Evolutionary conservation across 2,113 vertebrate genomes (phyloP).

Genomic region (Malurus elegans): DNA sequence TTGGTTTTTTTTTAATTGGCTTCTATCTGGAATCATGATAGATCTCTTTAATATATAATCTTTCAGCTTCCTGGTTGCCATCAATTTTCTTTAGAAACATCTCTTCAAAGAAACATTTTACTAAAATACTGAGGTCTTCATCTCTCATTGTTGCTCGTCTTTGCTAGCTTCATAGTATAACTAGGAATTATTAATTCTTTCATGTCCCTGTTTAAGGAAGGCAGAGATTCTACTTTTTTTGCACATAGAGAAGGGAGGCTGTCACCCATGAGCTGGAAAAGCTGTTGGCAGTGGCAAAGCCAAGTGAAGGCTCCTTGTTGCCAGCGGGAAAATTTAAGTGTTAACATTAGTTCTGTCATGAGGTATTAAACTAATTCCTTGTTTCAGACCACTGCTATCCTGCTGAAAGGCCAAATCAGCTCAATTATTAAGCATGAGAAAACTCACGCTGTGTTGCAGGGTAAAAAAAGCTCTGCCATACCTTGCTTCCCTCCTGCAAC

Average conservation of each 20-base stretch:
- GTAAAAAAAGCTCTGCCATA: neutral
- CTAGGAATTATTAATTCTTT: neutral
- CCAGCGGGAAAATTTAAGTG: neutral
- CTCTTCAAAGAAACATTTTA: conserved; percentile 5
- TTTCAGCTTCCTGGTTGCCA: neutral
- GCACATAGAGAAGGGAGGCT: neutral
- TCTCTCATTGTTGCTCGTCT: neutral
- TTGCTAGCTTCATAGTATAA: neutral
- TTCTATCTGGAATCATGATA: neutral
- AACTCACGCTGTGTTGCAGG: neutral
- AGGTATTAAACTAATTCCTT: conserved; percentile 1
- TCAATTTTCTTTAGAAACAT: conserved; percentile 24
- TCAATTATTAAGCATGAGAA: neutral
- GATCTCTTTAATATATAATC: conserved; percentile 8
- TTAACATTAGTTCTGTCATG: neutral
- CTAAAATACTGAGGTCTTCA: neutral
- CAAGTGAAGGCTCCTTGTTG: neutral
- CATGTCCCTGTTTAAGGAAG: neutral
- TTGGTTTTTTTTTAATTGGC: neutral
- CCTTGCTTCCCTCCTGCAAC: neutral
- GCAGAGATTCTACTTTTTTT: neutral
- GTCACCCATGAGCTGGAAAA: neutral
- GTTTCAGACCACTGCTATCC: neutral
- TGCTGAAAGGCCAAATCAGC: neutral
- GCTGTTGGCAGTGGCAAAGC: neutral